These are phyloP conservation scores for Columba livia DNA, from an alignment of 2,113 vertebrate species.

Conservation along the genomic window DNA sequence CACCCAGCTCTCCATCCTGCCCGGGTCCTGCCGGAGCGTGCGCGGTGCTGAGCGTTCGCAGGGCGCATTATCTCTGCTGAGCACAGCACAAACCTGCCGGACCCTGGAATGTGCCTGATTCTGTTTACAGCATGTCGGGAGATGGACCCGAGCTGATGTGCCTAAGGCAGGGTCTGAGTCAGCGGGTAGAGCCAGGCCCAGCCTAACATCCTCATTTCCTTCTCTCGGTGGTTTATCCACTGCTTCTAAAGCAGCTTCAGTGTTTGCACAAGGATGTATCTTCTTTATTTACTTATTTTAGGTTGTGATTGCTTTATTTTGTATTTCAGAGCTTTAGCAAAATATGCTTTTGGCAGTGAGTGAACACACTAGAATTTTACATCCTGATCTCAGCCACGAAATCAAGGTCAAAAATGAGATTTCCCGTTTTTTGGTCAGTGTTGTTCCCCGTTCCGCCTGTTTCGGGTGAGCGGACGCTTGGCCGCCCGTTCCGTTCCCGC, in stretches of 20 bases:
- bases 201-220: background rate
- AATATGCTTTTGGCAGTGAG: background rate
- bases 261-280: background rate
- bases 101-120: background rate
- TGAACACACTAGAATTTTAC: background rate
- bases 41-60: background rate
- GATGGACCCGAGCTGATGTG: background rate
- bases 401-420: background rate
- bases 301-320: background rate
- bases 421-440: background rate
- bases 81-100: background rate
- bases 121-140: fast-evolving
- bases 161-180: background rate
- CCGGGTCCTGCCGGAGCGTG: no score
- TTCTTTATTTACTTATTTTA: background rate
- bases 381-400: background rate
- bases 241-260: background rate
- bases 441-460: background rate
- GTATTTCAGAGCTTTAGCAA: background rate
- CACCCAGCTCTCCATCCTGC: no score
- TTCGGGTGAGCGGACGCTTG: background rate
- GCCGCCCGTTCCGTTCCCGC: background rate
- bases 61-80: background rate
- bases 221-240: background rate
- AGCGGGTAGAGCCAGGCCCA: background rate